A percentile compares a stretch with the other conserved stretches of the same genome.
phyloP scores from a whole-genome alignment of 2,888 invertebrate genomes.

The Conomelus anceps region DNA sequence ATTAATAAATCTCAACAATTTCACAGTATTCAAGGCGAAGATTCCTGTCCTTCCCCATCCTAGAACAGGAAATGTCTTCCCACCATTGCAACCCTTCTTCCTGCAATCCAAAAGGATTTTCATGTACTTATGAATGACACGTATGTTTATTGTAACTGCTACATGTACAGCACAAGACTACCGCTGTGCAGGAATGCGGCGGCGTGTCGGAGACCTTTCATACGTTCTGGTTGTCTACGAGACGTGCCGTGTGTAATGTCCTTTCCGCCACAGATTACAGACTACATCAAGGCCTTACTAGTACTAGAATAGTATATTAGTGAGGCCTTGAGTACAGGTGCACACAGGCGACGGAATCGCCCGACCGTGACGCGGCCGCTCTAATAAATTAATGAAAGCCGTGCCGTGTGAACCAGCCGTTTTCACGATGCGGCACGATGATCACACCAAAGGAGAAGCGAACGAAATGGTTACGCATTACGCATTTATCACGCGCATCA shows the following conservation, averaged over 20 bases:
- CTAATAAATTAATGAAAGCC: background rate
- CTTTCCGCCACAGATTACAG: background rate
- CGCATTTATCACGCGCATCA: background rate
- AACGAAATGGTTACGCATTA: background rate
- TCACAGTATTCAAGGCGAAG: no score
- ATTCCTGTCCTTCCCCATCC: background rate
- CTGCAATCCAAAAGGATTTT: background rate
- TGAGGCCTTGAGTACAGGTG: background rate
- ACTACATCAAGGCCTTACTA: no score
- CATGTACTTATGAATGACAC: background rate
- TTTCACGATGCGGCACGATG: no score
- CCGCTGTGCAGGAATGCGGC: background rate
- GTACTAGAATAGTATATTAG: background rate
- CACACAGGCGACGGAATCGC: background rate
- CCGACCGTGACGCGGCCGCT: background rate
- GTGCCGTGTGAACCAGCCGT: background rate
- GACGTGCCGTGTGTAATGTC: background rate
- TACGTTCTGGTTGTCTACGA: background rate
- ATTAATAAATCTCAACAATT: no score
- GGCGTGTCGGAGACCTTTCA: background rate
- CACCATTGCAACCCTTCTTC: background rate
- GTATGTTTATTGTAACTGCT: background rate
- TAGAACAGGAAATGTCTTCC: background rate
- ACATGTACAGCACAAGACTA: background rate
- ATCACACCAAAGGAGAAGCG: background rate